Evolutionary conservation across 1,140 invertebrate genomes (phyloP).

Genomic region (Myzus persicae): DNA sequence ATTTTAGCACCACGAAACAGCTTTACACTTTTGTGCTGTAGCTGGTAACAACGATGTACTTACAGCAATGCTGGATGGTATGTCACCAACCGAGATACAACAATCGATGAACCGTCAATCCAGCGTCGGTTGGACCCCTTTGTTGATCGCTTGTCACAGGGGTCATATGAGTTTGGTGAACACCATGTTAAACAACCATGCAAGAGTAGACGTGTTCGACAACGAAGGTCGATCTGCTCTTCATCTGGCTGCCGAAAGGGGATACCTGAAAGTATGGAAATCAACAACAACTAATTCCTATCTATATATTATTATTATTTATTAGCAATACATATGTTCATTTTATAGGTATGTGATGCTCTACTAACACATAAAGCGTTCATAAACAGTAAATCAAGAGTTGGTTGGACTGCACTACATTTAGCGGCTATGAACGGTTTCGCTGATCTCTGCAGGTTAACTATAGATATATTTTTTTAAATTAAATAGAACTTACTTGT

Average conservation of each 20-base stretch:
- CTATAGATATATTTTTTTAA: neutral
- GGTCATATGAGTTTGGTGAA: conserved; percentile 69
- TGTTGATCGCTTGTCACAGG: conserved; percentile 87
- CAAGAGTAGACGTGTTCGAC: conserved; percentile 98
- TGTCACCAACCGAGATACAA: conserved; percentile 86
- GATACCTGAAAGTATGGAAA: conserved; percentile 76
- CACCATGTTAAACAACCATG: conserved; percentile 87
- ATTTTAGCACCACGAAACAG: conserved; percentile 83
- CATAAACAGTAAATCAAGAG: conserved; percentile 93
- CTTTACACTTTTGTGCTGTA: conserved; percentile 93
- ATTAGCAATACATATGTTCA: neutral
- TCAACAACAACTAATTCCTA: neutral
- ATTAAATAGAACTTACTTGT: neutral
- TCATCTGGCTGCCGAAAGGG: conserved; percentile 93
- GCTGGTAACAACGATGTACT: conserved; percentile 96
- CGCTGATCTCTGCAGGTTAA: conserved; percentile 73
- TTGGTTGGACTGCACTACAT: conserved; percentile 84
- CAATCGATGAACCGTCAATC: conserved; percentile 93
- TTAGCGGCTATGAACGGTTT: conserved; percentile 95
- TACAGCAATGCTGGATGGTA: conserved; percentile 89
- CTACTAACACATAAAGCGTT: conserved; percentile 97
- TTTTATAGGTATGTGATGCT: conserved; percentile 84
- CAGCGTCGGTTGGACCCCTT: conserved; percentile 91
- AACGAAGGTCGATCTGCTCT: conserved; percentile 93
- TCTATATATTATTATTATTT: neutral